These are phyloP conservation scores for Ceratosolen fusciceps DNA, from an alignment of 1,140 invertebrate genomes.

Conservation along the genomic window DNA sequence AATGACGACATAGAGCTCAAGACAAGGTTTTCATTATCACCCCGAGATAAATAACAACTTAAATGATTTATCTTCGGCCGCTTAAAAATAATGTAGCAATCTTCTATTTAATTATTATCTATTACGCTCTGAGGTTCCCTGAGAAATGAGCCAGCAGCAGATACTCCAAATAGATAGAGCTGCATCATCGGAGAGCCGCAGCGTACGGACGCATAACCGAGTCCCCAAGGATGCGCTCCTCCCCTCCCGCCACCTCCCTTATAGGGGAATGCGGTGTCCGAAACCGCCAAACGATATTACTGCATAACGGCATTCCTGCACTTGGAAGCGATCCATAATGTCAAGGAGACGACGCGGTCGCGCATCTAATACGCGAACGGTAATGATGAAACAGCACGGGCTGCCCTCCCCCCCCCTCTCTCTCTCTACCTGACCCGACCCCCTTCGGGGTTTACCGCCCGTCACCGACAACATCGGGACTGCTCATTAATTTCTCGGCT, in stretches of 20 bases:
- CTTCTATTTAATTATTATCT: too few relatives aligned
- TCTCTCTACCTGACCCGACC: too few relatives aligned
- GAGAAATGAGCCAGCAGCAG: neutral
- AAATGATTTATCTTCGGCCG: too few relatives aligned
- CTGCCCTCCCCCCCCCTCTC: too few relatives aligned
- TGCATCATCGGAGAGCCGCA: neutral
- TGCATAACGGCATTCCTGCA: slow-evolving; percentile 31
- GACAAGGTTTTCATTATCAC: too few relatives aligned
- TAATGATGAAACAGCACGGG: neutral
- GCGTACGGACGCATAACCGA: neutral
- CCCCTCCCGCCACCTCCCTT: too few relatives aligned
- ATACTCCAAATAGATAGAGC: neutral
- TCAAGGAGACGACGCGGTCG: slow-evolving; percentile 27
- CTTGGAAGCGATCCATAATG: slow-evolving; percentile 47
- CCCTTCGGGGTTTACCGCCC: too few relatives aligned
- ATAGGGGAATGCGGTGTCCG: neutral
- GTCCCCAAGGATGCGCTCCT: neutral
- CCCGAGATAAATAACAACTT: too few relatives aligned
- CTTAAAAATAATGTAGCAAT: too few relatives aligned
- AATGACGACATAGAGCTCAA: too few relatives aligned
- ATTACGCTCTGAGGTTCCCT: too few relatives aligned
- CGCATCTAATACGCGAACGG: neutral
- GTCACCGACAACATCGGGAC: too few relatives aligned
- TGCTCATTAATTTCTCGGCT: neutral
- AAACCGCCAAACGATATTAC: slow-evolving; percentile 23